Evolutionary conservation across 2,797 vertebrate species (phyloP), one percentile per base, ranked within the genome.

Genomic region (Brachyalestes nurse): DNA sequence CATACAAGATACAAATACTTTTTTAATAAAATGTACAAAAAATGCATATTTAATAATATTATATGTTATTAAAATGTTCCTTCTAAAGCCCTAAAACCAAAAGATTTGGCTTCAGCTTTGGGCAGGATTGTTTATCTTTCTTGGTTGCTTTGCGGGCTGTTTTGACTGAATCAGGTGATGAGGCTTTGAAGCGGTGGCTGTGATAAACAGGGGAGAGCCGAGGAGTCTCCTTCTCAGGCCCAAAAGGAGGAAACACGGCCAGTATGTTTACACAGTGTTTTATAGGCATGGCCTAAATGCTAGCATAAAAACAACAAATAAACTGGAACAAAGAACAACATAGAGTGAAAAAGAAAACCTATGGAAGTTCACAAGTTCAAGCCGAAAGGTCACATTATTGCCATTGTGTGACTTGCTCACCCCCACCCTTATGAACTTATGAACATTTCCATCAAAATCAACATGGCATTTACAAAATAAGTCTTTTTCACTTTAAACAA

Each of bases 161-260:
- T 28, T 51, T 71, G 45, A 51, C 28, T 71, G 51, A 12, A 71
- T 34, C 47, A 51, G 49, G 67, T 51, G 21, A 28, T 51, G 49
- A 55, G 2, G 71, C 16, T 67, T 40, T 57, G 58, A 38, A 23
- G 58, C 13, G 16, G 34, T 16, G 25, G 51, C 49, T 16, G 19
- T 55, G 34, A 70, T 28, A 47, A 55, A 58, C 49, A 42, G n/a
- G 75, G 69, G 76, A 60, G 21, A 70, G 51, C 70, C 19, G 78
- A 47, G 71, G 7, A 71, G 76, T 28, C 67, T 71, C 21, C 21
- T 71, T 45, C 13, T 51, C 23, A 9, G 13, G 45, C 67, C 19
- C 2, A 12, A 71, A 51, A 13, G 3, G 19, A 51, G 47, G 14
- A 49, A 49, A 51, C 12, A 17, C 14, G 19, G 47, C 14, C 67